Base-by-base conservation (phyloP, 1,140 invertebrate species). In the Vanessa tameamea region DNA sequence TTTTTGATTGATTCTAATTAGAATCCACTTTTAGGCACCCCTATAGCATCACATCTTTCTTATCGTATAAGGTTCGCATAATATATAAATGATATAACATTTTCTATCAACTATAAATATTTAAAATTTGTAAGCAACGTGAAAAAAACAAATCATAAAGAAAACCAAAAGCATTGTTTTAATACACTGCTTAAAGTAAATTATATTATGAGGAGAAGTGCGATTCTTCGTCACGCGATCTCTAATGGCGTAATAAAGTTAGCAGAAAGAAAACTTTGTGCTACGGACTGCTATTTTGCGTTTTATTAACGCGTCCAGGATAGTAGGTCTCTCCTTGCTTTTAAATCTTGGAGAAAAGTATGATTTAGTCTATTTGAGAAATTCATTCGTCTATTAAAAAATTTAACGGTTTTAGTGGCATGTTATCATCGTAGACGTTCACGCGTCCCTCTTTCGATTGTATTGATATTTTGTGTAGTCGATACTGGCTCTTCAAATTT, bases 191-290 rank as follows among this genome's bases (percentile, higher is more conserved):
- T 87, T 81, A 83, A 86, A 83, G 85, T 84, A 86, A 89, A 87
- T 86, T 85, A 85, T 81, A 88, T 86, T 85, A 90, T 69, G 72
- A 77, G 74, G 76, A 74, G 77, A 81, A 89, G 86, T 85, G 85
- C 80, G 81, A 88, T 83, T 87, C 82, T 85, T 78, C 85, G 87
- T 91, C 88, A 89, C 84, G 86, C 84, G 85, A 90, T 86, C 85
- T 88, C 87, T 90, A 90, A 90, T 89, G 87, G 85, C 74, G 76
- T 89, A 91, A 90, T 90, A 90, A 91, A 91, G 86, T 91, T 89
- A 85, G 81, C 77, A 83, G 83, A 91, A 91, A 90, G 87, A 89
- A 89, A 91, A 90, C 83, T 90, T 90, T 87, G 82, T 81, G 85
- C 76, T 76, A 64, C 79, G 76, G 80, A 68, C 77, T 78, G 84